Conservation (phyloP, 2,888 invertebrate genomes). For the Drosophila falleni region DNA sequence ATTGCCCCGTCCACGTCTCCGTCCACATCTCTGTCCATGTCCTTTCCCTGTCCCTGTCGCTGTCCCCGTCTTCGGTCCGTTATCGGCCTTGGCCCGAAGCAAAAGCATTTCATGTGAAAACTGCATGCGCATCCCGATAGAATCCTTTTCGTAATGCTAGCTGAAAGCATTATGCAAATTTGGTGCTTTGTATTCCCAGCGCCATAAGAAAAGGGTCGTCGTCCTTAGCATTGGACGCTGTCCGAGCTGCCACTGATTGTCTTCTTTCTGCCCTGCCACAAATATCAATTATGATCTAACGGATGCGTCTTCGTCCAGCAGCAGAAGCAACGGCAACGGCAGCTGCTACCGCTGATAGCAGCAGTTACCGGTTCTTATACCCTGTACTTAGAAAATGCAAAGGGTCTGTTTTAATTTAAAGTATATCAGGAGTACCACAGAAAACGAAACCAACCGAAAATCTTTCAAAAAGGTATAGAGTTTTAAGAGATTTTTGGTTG, state of each 20-base stretch:
- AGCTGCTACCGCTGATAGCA: slow-evolving; percentile 25
- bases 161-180: slow-evolving; percentile 81
- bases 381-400: background rate
- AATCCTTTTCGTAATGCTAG: slow-evolving; percentile 63
- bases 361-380: slow-evolving; percentile 53
- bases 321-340: slow-evolving; percentile 23
- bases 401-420: background rate
- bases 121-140: slow-evolving; percentile 57
- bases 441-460: too few relatives aligned
- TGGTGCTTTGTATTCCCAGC: slow-evolving; percentile 50
- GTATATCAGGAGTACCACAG: too few relatives aligned
- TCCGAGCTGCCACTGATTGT: slow-evolving; percentile 66
- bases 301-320: slow-evolving; percentile 51
- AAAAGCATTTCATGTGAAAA: slow-evolving; percentile 51
- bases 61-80: background rate
- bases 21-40: background rate
- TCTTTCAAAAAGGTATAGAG: too few relatives aligned
- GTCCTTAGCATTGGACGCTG: slow-evolving; percentile 66
- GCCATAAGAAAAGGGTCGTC: slow-evolving; percentile 37
- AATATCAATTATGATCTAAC: slow-evolving; percentile 75
- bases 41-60: background rate
- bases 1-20: slow-evolving; percentile 18
- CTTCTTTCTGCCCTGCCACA: slow-evolving; percentile 37
- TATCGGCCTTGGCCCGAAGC: slow-evolving; percentile 10
- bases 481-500: too few relatives aligned